Conservation (phyloP, 2,888 invertebrate genomes). For the Lasioglossum calceatum region DNA sequence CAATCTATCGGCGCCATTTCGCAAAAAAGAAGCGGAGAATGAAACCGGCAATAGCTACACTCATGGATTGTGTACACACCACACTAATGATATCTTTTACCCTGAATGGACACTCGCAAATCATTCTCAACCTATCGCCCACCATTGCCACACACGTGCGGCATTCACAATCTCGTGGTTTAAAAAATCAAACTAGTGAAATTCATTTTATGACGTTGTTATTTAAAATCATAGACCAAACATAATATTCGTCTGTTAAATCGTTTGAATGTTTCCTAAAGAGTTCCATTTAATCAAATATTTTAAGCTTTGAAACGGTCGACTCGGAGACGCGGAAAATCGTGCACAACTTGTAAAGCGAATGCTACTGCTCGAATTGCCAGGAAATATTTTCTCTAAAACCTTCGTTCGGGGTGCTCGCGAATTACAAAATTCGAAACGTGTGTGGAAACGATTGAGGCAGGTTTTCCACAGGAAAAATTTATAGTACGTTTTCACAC, state of each 20-base stretch:
- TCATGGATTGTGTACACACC: background rate
- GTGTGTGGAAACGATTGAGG: background rate
- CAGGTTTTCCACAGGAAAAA: background rate
- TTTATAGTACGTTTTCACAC: background rate
- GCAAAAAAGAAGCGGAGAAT: background rate
- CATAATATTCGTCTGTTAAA: too few species aligned
- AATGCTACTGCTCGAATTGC: background rate
- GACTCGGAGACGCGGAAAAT: too few species aligned
- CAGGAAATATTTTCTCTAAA: background rate
- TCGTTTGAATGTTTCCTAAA: background rate
- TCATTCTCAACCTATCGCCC: background rate
- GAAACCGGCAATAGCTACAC: background rate
- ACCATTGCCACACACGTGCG: background rate
- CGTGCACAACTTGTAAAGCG: background rate
- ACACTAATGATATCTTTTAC: background rate
- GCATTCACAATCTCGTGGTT: background rate
- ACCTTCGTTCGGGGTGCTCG: background rate
- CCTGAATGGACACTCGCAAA: background rate
- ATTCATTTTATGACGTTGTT: background rate
- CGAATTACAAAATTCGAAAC: background rate
- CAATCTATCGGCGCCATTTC: conserved; percentile 46
- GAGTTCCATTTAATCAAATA: background rate
- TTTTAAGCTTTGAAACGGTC: too few species aligned
- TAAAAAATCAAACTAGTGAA: too few species aligned
- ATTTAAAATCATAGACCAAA: too few species aligned